Conservation (phyloP, 2,888 invertebrate genomes). For the Plebejus anna region DNA sequence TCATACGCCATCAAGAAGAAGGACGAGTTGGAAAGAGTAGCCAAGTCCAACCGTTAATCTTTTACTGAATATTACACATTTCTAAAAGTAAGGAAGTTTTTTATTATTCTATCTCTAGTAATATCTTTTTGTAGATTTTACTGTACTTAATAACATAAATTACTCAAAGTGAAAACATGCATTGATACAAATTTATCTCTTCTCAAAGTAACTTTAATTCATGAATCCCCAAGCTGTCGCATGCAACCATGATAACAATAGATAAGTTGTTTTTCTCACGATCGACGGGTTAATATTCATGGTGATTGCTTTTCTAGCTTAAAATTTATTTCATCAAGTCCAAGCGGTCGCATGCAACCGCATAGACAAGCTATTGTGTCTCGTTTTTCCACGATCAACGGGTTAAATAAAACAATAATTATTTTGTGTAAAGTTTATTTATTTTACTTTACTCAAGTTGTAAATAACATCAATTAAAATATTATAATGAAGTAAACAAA, state of each 20-base stretch:
- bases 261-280: no score
- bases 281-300: neutral
- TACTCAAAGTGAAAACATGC: neutral
- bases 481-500: neutral
- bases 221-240: no score
- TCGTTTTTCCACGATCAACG: no score
- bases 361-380: no score
- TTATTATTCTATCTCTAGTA: constrained; percentile 38
- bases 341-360: no score
- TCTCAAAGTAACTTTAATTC: neutral
- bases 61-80: constrained; percentile 44
- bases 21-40: constrained; percentile 99
- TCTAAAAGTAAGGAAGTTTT: constrained; percentile 46
- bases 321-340: no score
- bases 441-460: neutral
- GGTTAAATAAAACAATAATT: neutral
- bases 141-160: neutral
- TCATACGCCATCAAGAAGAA: constrained; percentile 99
- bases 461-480: neutral
- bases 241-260: no score
- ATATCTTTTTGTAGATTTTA: neutral
- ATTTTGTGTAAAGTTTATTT: neutral
- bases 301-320: neutral
- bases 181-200: neutral
- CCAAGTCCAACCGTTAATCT: constrained; percentile 99